Evolutionary conservation across 2,888 invertebrate genomes (phyloP), one percentile per base, ranked within the genome.

Genomic region (Fragum fragum): DNA sequence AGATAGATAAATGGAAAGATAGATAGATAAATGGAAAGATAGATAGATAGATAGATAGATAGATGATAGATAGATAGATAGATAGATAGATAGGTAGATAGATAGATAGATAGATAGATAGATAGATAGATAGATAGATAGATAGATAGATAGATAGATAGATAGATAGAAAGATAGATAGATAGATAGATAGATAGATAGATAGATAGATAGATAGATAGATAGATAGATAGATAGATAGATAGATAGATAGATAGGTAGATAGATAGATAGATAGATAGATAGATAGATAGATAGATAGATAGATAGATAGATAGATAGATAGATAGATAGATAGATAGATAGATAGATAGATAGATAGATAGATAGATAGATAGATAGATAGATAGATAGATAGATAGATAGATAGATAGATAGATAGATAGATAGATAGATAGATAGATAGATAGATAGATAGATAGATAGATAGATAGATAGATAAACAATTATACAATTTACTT

Each of bases 101-200:
- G 52, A 52, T 52, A 52, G 52, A 52, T 52, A 52, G 52, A 52
- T 52, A 52, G 52, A 52, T 52, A 52, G 52, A 52, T 52, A 52
- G 52, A 52, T 52, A 52, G 52, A 52, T 52, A 52, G 52, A 52
- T 52, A 52, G 52, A 52, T 52, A 52, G 52, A 52, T 52, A 52
- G 18, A 52, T 18, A 52, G 52, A 52, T 52, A 52, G 52, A 52
- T 52, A 52, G 52, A 52, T 52, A 52, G 52, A 52, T 52, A 52
- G 52, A 52, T 52, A 52, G 52, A 52, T 52, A 52, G 52, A 52
- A 7, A 52, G 52, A 52, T 52, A 52, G 52, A 52, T 52, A 52
- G 52, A 52, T 52, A 52, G 52, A 52, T 52, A 52, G 52, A 52
- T 52, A 52, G 52, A 52, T 52, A 52, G 52, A 52, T 52, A 52